Conservation (phyloP, 1,140 invertebrate species). For the Drosophila nasuta region DNA sequence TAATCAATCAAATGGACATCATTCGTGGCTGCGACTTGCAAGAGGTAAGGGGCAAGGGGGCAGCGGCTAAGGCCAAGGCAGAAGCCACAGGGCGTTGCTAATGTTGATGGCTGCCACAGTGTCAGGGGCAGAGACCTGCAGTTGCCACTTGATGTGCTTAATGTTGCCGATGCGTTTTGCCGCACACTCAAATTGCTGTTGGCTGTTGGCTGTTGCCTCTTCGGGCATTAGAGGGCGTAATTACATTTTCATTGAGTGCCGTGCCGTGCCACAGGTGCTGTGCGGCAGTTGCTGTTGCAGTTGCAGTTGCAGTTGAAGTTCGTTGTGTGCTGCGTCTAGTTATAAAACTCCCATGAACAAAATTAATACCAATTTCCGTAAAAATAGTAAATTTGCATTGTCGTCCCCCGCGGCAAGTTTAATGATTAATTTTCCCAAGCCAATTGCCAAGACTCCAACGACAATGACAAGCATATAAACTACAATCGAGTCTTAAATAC, state of each 20-base stretch:
- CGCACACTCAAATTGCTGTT: conserved; percentile 15
- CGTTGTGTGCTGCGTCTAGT: conserved; percentile 16
- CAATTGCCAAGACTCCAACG: conserved; percentile 52
- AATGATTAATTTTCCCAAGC: conserved; percentile 83
- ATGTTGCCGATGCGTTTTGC: conserved; percentile 24
- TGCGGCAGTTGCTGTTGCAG: conserved; percentile 1
- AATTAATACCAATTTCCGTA: conserved; percentile 67
- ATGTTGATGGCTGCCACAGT: conserved; percentile 67
- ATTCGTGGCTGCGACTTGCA: background rate
- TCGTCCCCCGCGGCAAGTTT: conserved; percentile 60
- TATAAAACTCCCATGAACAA: conserved; percentile 64
- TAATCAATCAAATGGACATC: conserved; percentile 77
- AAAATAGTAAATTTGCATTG: conserved; percentile 62
- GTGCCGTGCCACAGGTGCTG: conserved; percentile 47
- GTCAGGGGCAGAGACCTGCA: conserved; percentile 67
- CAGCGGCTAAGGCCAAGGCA: conserved; percentile 51
- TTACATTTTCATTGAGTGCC: conserved; percentile 78
- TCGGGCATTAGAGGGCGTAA: conserved; percentile 76
- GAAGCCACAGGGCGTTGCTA: conserved; percentile 70
- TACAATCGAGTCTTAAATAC: conserved; percentile 34
- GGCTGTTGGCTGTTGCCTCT: conserved; percentile 15
- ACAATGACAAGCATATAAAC: conserved; percentile 55
- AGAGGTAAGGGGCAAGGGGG: background rate
- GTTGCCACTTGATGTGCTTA: conserved; percentile 49
- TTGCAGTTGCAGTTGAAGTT: conserved; percentile 26